Evolutionary conservation across 2,888 invertebrate genomes (phyloP).

Genomic region (Alitta virens): DNA sequence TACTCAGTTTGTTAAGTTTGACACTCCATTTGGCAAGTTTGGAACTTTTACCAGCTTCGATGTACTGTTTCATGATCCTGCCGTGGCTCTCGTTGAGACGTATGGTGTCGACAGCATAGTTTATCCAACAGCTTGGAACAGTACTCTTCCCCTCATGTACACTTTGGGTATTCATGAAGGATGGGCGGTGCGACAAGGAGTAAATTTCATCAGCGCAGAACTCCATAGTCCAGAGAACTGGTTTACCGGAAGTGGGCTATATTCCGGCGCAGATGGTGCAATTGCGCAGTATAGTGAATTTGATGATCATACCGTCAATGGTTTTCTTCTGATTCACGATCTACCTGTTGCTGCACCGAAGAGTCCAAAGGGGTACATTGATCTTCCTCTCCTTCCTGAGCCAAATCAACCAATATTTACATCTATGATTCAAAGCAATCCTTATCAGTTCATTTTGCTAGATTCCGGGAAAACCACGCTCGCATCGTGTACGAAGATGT

Average conservation of each 20-base stretch:
- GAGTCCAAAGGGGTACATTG: not conserved
- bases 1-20: conserved; percentile 34
- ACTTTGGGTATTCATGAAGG: conserved; percentile 63
- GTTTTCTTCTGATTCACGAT: not conserved
- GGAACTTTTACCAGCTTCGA: conserved; percentile 78
- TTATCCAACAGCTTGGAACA: conserved; percentile 77
- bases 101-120: conserved; percentile 65
- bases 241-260: conserved; percentile 72
- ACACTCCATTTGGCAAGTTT: conserved; percentile 43
- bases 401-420: not conserved
- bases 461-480: conserved; percentile 17
- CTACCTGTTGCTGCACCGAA: not conserved
- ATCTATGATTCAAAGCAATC: not conserved
- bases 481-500: conserved; percentile 32
- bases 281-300: conserved; percentile 4
- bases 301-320: not conserved
- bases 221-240: conserved; percentile 63
- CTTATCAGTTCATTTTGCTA: conserved; percentile 18
- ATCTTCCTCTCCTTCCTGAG: not conserved
- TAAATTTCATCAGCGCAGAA: conserved; percentile 71
- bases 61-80: conserved; percentile 72
- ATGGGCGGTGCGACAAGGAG: conserved; percentile 68
- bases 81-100: conserved; percentile 63
- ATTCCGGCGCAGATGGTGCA: conserved; percentile 56
- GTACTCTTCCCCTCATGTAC: conserved; percentile 59